Evolutionary conservation across 2,888 invertebrate species (phyloP).

Genomic region (Dastarcus helophoroides): DNA sequence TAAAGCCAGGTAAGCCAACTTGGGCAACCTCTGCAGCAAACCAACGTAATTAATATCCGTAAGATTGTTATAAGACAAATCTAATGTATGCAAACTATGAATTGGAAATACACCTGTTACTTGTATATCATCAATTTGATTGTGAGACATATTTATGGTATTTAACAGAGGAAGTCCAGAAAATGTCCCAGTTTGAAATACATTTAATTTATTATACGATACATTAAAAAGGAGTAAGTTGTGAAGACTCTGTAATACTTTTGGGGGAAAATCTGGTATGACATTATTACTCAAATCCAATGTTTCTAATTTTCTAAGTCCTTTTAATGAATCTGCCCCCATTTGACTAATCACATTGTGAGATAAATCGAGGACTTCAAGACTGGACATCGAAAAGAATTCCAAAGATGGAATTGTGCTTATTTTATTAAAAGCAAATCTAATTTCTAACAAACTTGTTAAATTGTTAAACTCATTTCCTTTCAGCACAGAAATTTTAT

Average conservation of each 20-base stretch:
- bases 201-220: slow-evolving; percentile 24
- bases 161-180: slow-evolving; percentile 29
- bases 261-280: slow-evolving; percentile 21
- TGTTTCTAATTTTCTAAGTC: slow-evolving; percentile 24
- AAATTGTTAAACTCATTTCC: slow-evolving; percentile 25
- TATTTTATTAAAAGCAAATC: slow-evolving; percentile 25
- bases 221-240: slow-evolving; percentile 24
- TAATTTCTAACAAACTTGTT: slow-evolving; percentile 21
- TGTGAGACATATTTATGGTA: slow-evolving; percentile 28
- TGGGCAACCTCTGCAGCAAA: slow-evolving; percentile 27
- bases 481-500: slow-evolving; percentile 21
- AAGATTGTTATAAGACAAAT: slow-evolving; percentile 29
- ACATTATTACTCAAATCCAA: slow-evolving; percentile 27
- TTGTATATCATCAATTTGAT: slow-evolving; percentile 21
- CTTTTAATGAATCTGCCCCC: slow-evolving; percentile 22
- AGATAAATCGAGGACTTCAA: slow-evolving; percentile 24
- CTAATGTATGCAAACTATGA: slow-evolving; percentile 29
- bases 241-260: slow-evolving; percentile 23
- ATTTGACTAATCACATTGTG: slow-evolving; percentile 25
- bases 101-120: slow-evolving; percentile 29
- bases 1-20: slow-evolving; percentile 25
- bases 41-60: slow-evolving; percentile 29
- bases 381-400: slow-evolving; percentile 18
- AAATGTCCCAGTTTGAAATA: slow-evolving; percentile 27
- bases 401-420: slow-evolving; percentile 16